Evolutionary conservation across 2,113 vertebrate genomes (phyloP), one percentile per base, ranked within the genome.

Genomic region (Nipponia nippon): DNA sequence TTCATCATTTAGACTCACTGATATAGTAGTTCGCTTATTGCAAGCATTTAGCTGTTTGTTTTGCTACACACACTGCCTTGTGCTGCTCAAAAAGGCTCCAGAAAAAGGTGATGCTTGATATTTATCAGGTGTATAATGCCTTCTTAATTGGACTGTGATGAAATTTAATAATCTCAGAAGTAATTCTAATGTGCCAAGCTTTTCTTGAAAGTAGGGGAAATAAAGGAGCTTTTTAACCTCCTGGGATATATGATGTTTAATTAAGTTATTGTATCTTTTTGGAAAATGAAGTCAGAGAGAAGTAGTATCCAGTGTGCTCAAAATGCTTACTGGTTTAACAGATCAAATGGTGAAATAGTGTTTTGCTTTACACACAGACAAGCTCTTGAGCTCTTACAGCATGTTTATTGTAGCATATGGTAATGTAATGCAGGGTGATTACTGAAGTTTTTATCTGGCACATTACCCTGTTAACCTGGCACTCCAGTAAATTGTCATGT

Each of bases 231-330:
- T 75, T 95, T 73, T 95, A 44, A 84, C 47, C 75, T 63, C 38
- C 50, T 79, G 86, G 85, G 76, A 23, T 84, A 20, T 55, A 61
- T 79, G 80, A 36, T 76, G 71, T 53, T 96, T 91, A 93, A 91
- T 95, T 82, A 94, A 95, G 90, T 83, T 58, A 82, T 23, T 94
- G 95, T 93, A 52, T 87, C 53, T 87, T 97, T 92, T 72, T 85
- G 55, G 81, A 93, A 94, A 93, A 93, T 92, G 38, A 95, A 96
- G 89, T 96, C 44, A 42, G 87, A 96, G 46, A 93, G 59, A 76
- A 79, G 61, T 38, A 63, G 5, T 10, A 16, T 71, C 73, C 29
- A 79, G 34, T 0, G 0, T 81, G 42, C 46, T 89, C 89, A 78
- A 87, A 71, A 46, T 71, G 53, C 86, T 91, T 76, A 58, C 56